phyloP scores from a whole-genome alignment of 2,888 invertebrate species.

The Cosmia pyralina region DNA sequence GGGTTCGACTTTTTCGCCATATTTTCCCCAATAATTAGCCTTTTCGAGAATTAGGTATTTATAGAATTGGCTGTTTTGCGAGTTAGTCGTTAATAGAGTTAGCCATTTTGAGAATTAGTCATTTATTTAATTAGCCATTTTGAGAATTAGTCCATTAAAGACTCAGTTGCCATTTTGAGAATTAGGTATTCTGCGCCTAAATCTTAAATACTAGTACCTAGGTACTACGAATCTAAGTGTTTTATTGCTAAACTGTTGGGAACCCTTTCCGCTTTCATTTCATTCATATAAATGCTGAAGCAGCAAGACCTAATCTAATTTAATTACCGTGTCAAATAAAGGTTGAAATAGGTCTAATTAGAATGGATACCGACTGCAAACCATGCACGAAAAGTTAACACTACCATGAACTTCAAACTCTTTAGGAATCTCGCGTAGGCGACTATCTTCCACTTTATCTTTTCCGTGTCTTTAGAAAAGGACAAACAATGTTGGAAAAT shows the following conservation, averaged over 20 bases:
- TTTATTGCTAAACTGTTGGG: neutral
- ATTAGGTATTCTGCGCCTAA: neutral
- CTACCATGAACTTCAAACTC: constrained; percentile 56
- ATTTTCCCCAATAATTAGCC: too few relatives aligned
- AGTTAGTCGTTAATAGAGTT: too few relatives aligned
- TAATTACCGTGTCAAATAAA: constrained; percentile 69
- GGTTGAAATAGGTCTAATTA: constrained; percentile 67
- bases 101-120: too few relatives aligned
- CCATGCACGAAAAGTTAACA: constrained; percentile 37
- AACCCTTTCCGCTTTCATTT: constrained; percentile 13
- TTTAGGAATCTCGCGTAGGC: constrained; percentile 39
- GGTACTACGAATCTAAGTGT: neutral
- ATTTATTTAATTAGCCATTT: too few relatives aligned
- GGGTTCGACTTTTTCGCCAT: too few relatives aligned
- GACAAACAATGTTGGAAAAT: constrained; percentile 50
- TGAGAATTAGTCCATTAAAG: too few relatives aligned
- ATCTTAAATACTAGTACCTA: neutral
- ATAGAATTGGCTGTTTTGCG: too few relatives aligned
- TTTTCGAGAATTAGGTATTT: too few relatives aligned
- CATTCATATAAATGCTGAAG: constrained; percentile 53
- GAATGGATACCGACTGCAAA: constrained; percentile 61
- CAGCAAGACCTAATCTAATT: constrained; percentile 63
- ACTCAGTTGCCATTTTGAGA: neutral
- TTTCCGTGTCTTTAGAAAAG: constrained; percentile 47
- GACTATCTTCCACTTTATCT: constrained; percentile 54